phyloP scores from a whole-genome alignment of 2,888 invertebrate species.

The Caenorhabditis sp. region DNA sequence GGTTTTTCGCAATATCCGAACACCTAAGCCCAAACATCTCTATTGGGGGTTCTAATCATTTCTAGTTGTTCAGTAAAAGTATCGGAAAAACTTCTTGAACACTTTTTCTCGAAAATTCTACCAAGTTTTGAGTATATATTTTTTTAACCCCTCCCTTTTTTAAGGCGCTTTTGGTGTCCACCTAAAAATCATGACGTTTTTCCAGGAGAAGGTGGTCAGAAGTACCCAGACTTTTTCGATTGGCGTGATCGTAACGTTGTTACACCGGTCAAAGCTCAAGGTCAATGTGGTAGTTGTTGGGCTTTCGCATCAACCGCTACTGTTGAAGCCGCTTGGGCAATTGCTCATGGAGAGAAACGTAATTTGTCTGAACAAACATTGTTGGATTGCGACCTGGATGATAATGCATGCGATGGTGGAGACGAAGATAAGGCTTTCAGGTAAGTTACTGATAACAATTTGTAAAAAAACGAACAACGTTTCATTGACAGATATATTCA shows the following conservation, averaged over 20 bases:
- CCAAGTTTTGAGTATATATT: no score
- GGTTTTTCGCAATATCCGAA: no score
- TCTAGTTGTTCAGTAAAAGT: no score
- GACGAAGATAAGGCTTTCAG: slow-evolving; percentile 73
- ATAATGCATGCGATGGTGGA: slow-evolving; percentile 73
- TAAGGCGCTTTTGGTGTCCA: no score
- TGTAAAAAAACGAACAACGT: neutral
- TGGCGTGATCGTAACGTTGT: slow-evolving; percentile 68
- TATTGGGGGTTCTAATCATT: no score
- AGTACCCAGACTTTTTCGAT: slow-evolving; percentile 63
- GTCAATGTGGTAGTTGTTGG: slow-evolving; percentile 69
- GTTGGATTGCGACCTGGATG: slow-evolving; percentile 70
- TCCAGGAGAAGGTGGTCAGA: slow-evolving; percentile 23
- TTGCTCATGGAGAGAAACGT: slow-evolving; percentile 56
- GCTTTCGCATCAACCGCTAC: slow-evolving; percentile 70
- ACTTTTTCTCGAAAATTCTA: no score
- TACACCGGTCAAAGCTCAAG: slow-evolving; percentile 69
- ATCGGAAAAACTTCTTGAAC: no score
- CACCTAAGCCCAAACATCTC: no score
- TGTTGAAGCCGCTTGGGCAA: slow-evolving; percentile 66
- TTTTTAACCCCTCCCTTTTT: no score
- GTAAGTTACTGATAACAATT: slow-evolving; percentile 40
- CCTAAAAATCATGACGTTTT: no score
- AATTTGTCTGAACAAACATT: slow-evolving; percentile 66
- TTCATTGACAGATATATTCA: slow-evolving; percentile 66